These are phyloP conservation scores for Drosophila tropicalis DNA, from an alignment of 1,140 invertebrate species.

Conservation along the genomic window DNA sequence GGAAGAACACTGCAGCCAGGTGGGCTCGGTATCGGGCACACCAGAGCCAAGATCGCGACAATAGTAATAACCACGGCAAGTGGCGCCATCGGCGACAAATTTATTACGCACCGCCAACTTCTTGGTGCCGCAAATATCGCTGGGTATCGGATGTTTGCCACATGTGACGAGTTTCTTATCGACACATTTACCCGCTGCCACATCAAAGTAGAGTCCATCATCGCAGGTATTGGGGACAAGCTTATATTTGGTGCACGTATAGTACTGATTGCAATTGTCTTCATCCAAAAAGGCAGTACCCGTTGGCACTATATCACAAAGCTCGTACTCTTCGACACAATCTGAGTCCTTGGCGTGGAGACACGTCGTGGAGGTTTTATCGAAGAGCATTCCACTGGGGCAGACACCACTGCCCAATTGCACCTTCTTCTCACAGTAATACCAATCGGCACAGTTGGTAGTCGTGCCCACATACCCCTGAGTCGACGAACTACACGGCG, in stretches of 20 bases:
- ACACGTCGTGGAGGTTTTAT: constrained; percentile 34
- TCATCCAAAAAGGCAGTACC: constrained; percentile 34
- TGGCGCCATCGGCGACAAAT: constrained; percentile 65
- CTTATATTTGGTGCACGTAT: constrained; percentile 29
- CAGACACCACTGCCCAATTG: constrained; percentile 37
- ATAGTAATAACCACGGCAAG: constrained; percentile 71
- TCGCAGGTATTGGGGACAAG: constrained; percentile 26
- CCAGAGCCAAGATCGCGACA: constrained; percentile 61
- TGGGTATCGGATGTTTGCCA: constrained; percentile 52
- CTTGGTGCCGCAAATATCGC: constrained; percentile 57
- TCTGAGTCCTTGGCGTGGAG: constrained; percentile 37
- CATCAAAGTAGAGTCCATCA: constrained; percentile 50
- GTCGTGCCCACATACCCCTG: constrained; percentile 43
- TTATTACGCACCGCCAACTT: constrained; percentile 53
- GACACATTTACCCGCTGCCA: constrained; percentile 30
- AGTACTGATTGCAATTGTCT: constrained; percentile 57
- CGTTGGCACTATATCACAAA: constrained; percentile 50
- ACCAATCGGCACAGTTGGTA: constrained; percentile 58
- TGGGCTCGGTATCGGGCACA: constrained; percentile 51
- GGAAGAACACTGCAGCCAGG: constrained; percentile 38
- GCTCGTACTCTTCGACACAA: constrained; percentile 51
- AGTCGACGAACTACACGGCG: constrained; percentile 21
- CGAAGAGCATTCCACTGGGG: constrained; percentile 37
- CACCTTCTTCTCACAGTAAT: constrained; percentile 45
- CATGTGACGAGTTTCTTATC: constrained; percentile 53